Evolutionary conservation across 2,797 vertebrate species (phyloP).

Genomic region (Sebastes wilsoni): DNA sequence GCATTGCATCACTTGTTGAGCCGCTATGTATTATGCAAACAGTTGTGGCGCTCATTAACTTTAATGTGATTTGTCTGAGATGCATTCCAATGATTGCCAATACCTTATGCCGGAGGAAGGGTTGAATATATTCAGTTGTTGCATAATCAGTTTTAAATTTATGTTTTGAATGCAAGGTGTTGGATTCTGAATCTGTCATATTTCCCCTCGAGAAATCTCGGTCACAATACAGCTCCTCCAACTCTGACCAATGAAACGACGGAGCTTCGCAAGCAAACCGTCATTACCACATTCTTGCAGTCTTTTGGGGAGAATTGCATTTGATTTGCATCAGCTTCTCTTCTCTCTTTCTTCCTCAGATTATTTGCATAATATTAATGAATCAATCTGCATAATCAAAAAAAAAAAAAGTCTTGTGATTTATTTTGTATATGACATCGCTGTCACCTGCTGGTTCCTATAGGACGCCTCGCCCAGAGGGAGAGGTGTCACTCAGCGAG

Average conservation of each 20-base stretch:
- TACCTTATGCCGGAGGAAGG: background rate
- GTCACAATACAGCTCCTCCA: background rate
- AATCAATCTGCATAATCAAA: conserved; percentile 48
- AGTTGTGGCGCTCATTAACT: conserved; percentile 14
- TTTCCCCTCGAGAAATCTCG: background rate
- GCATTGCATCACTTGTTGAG: conserved; percentile 14
- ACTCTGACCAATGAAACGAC: conserved; percentile 7
- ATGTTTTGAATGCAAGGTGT: conserved; percentile 24
- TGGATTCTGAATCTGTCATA: background rate
- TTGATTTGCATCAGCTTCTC: conserved; percentile 49
- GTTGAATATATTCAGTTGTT: conserved; percentile 3
- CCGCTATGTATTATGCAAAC: conserved; percentile 19
- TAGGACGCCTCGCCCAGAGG: conserved; percentile 10
- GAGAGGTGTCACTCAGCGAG: conserved; percentile 32
- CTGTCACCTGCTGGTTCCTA: conserved; percentile 38
- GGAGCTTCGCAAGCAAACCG: background rate
- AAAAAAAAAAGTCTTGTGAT: background rate
- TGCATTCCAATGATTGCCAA: conserved; percentile 26
- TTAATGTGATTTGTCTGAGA: conserved; percentile 47
- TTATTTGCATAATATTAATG: conserved; percentile 46
- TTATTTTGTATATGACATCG: background rate
- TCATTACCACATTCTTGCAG: background rate
- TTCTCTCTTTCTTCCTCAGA: background rate
- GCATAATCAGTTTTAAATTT: conserved; percentile 25
- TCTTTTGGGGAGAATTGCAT: conserved; percentile 19